Evolutionary conservation across 2,888 invertebrate species (phyloP).

Genomic region (Cheilosia variabilis): DNA sequence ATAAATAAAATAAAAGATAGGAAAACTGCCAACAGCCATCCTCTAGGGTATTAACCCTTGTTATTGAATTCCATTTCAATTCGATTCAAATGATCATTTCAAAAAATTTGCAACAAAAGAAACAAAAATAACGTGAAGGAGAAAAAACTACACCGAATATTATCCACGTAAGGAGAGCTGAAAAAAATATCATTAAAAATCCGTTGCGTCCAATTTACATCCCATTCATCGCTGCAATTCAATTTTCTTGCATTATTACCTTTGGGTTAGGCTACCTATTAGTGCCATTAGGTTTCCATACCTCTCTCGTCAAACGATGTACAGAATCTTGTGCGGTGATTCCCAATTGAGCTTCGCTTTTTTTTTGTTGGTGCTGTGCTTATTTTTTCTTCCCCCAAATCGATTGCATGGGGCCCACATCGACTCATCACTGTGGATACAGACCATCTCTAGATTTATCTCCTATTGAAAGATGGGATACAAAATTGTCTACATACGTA

Average conservation of each 20-base stretch:
- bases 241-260: constrained; percentile 58
- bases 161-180: not conserved
- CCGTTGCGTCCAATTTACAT: constrained; percentile 54
- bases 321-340: constrained; percentile 39
- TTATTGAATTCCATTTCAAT: constrained; percentile 52
- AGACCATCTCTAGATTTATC: constrained; percentile 14
- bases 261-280: constrained; percentile 37
- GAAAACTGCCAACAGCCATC: constrained; percentile 6
- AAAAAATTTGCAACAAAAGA: constrained; percentile 21
- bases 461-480: constrained; percentile 14
- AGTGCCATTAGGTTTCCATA: not conserved
- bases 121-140: not conserved
- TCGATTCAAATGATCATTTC: constrained; percentile 9
- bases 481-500: constrained; percentile 50
- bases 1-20: not conserved
- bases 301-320: constrained; percentile 6
- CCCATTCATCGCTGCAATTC: constrained; percentile 49
- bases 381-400: constrained; percentile 19
- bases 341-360: constrained; percentile 22
- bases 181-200: constrained; percentile 52
- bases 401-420: constrained; percentile 23
- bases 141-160: not conserved
- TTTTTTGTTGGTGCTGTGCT: not conserved
- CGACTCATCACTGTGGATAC: constrained; percentile 29
- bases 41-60: constrained; percentile 30